Percentiles rank a stretch among this genome's conserved stretches.
Conservation (phyloP, 2,797 vertebrate species). For the Vespertilio murinus region DNA sequence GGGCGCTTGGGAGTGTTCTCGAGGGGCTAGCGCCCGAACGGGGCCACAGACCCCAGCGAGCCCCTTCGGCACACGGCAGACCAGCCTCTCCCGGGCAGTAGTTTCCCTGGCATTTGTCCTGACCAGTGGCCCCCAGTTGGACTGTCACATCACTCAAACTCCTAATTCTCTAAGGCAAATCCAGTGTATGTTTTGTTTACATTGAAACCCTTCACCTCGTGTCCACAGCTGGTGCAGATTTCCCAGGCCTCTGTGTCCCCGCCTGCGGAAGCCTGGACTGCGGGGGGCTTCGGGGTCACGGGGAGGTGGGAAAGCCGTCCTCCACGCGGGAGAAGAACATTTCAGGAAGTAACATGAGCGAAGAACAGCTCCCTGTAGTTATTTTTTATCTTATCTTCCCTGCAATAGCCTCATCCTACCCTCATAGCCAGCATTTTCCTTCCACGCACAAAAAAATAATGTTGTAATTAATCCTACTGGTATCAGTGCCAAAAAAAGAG, state of each 20-base stretch:
- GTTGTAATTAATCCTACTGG: constrained; percentile 11
- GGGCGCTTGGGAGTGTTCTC: neutral
- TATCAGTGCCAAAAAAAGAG: neutral
- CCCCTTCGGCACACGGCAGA: neutral
- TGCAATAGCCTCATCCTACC: neutral
- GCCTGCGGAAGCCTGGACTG: neutral
- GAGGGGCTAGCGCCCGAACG: neutral
- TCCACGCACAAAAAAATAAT: neutral
- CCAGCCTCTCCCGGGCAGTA: neutral
- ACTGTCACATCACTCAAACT: neutral
- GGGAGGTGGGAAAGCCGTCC: neutral
- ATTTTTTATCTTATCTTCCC: neutral
- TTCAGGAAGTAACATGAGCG: neutral
- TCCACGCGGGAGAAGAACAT: neutral
- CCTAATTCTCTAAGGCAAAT: neutral
- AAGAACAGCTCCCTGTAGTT: neutral
- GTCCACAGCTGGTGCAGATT: neutral
- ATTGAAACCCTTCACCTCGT: neutral
- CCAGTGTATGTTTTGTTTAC: neutral
- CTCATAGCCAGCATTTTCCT: neutral
- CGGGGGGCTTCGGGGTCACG: neutral
- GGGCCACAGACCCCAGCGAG: neutral
- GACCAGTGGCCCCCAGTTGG: neutral
- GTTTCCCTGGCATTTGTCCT: neutral
- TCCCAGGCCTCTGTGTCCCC: neutral